A percentile compares a stretch with the other conserved stretches of the same genome.
Conservation (phyloP, 2,888 invertebrate species). For the Eugnorisma glareosa region DNA sequence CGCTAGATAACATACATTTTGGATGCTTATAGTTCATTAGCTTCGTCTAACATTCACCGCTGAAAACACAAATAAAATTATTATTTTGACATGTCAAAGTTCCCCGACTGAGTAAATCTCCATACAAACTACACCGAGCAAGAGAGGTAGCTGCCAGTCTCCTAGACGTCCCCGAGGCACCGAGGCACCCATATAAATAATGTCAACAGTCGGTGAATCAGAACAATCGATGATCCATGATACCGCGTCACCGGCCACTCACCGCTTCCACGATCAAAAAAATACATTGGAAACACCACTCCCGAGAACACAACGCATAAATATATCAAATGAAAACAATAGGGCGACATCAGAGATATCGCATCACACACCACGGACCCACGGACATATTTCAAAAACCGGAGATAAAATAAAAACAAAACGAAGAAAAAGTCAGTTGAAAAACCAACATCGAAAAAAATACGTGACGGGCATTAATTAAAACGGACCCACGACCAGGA, state of each 20-base stretch:
- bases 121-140: constrained; percentile 65
- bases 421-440: constrained; percentile 74
- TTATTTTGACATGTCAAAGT: constrained; percentile 52
- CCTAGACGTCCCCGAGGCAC: constrained; percentile 74
- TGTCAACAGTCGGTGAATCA: constrained; percentile 78
- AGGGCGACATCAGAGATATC: constrained; percentile 88
- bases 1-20: constrained; percentile 34
- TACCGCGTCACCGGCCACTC: constrained; percentile 81
- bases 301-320: constrained; percentile 86
- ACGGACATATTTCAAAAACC: constrained; percentile 89
- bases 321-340: constrained; percentile 91
- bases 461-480: constrained; percentile 91
- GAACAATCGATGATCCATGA: constrained; percentile 83
- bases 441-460: constrained; percentile 88
- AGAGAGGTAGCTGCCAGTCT: constrained; percentile 77
- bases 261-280: constrained; percentile 75
- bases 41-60: constrained; percentile 33
- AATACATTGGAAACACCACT: constrained; percentile 80
- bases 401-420: constrained; percentile 81
- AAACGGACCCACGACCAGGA: constrained; percentile 90
- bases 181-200: constrained; percentile 82
- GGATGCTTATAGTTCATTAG: constrained; percentile 34
- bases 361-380: constrained; percentile 86
- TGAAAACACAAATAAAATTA: constrained; percentile 46
- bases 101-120: constrained; percentile 66